Conservation (phyloP, 2,113 vertebrate genomes). For the Lepisosteus osseus region DNA sequence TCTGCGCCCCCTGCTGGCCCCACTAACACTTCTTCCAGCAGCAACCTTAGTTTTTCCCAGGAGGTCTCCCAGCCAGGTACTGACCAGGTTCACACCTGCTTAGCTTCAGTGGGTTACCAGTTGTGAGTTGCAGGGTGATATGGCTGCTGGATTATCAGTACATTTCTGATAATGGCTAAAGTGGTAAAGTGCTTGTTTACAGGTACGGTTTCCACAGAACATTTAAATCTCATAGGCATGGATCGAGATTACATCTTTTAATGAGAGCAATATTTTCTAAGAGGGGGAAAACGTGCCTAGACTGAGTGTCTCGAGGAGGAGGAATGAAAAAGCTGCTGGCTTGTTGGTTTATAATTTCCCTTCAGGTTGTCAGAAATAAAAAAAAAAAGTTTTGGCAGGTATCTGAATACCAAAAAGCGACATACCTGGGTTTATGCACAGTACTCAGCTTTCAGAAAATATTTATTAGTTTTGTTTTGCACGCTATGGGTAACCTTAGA, state of each 20-base stretch:
- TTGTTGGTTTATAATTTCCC: neutral
- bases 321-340: neutral
- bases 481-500: neutral
- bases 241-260: neutral
- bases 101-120: too few relatives aligned
- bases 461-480: slow-evolving; percentile 19
- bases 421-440: slow-evolving; percentile 2
- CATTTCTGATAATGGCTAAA: too few relatives aligned
- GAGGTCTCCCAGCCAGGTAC: too few relatives aligned
- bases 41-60: too few relatives aligned
- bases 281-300: neutral
- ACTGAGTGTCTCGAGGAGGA: neutral
- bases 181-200: neutral
- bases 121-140: too few relatives aligned
- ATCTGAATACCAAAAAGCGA: neutral
- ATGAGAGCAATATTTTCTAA: neutral
- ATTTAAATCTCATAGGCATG: neutral
- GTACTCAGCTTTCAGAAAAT: slow-evolving; percentile 8
- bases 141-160: too few relatives aligned
- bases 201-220: neutral
- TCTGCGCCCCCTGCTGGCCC: too few relatives aligned
- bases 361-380: slow-evolving; percentile 9
- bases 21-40: too few relatives aligned
- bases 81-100: too few relatives aligned
- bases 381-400: neutral